Evolutionary conservation across 2,888 invertebrate species (phyloP), one percentile per base, ranked within the genome.

Genomic region (Drosophila prolongata): DNA sequence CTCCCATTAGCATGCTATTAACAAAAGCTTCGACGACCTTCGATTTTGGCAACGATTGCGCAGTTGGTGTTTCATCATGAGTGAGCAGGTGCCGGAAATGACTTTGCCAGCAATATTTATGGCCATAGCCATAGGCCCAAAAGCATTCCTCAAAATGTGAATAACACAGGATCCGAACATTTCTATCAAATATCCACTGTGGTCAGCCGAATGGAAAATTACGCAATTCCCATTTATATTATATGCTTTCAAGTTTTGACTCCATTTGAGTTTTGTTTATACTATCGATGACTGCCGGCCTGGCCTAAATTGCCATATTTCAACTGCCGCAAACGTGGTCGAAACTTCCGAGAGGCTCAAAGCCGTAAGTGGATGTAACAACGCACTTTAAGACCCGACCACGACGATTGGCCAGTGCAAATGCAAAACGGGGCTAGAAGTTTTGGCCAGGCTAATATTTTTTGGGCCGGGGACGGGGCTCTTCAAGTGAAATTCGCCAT

Each of bases 401-500:
- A 30, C 6, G 8, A 6, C 30, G 30, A 30, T 30, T 6, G 37
- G n/a, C 43, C 19, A 19, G 6, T 14, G 8, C 6, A 53, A 57
- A 70, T 44, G 40, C 47, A 35, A 35, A 59, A 42, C n/a, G 30
- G 4, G 24, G 8, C 42, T 24, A 24, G 44, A 50, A 24, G 24
- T 71, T 49, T 49, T 35, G 44, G 40, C 52, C 53, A 14, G 43
- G 42, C 44, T 37, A 46, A 43, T 56, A 52, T 42, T 67, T 34
- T 55, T 47, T 42, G 38, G 52, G 11, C 35, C 38, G 58, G 46
- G 16, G 11, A 40, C 13, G 16, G 49, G 55, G 60, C 11, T 42
- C 60, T 57, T 55, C 52, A 58, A 76, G 72, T 65, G 65, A 76
- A 69, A 49, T 65, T 77, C 54, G n/a, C 56, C 69, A 89, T 89